Conservation (phyloP, 2,113 vertebrate species). For the Calonectris borealis region DNA sequence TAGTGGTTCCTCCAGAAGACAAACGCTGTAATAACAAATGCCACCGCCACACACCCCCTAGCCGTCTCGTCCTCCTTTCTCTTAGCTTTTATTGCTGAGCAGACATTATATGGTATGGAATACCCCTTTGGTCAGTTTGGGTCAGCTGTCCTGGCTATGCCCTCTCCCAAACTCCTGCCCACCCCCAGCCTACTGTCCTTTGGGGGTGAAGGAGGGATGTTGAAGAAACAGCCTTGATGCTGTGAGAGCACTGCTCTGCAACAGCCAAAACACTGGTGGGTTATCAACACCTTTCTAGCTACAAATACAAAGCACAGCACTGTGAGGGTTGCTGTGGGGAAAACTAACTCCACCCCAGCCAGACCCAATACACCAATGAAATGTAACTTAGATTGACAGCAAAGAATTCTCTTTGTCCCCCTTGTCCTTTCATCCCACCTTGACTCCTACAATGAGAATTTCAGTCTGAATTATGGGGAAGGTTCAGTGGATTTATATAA, state of each 20-base stretch:
- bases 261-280: not conserved
- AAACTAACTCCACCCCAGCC: not conserved
- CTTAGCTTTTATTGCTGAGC: not conserved
- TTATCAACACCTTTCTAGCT: not conserved
- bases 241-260: not conserved
- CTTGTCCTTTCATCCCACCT: not conserved
- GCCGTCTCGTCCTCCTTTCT: not conserved
- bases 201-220: no score
- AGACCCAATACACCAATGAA: not conserved
- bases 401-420: not conserved
- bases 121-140: not conserved
- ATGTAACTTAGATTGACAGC: not conserved
- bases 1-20: not conserved
- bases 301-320: not conserved
- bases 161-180: not conserved
- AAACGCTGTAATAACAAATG: fast-evolving
- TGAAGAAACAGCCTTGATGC: not conserved
- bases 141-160: not conserved
- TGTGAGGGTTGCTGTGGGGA: not conserved
- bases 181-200: fast-evolving
- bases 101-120: not conserved
- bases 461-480: not conserved
- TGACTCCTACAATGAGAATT: not conserved
- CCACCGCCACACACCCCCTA: no score
- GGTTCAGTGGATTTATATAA: not conserved